Evolutionary conservation across 2,113 vertebrate species (phyloP), one percentile per base, ranked within the genome.

Genomic region (Micromys minutus): DNA sequence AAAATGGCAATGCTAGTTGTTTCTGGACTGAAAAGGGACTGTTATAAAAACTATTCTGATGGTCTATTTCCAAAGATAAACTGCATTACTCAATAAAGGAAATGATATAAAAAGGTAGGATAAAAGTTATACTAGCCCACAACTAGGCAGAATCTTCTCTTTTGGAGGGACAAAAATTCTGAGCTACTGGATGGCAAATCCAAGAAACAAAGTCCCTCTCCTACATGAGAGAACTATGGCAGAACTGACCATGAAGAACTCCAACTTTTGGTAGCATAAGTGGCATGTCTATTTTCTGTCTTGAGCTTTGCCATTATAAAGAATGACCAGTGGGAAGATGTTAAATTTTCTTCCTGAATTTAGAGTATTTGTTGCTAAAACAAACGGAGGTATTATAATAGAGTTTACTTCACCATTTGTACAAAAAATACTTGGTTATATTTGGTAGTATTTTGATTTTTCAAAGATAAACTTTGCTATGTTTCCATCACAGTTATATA

Each of bases 361-460:
- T 91, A 95, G 72, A 61, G 34, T 63, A 8, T 0, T 74, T 91
- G 15, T 76, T 93, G 76, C 93, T 34, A 93, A 94, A 95, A 90
- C 15, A 88, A 74, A 29, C 80, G 39, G 93, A 91, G 96, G 15
- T 77, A 92, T 97, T 21, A 74, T 87, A 80, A 34, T 42, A 94
- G 52, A 7, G 31, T 61, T 52, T 55, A 85, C 94, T 94, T 63
- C 77, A 59, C 57, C 55, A 93, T 57, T 81, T 74, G 16, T 67
- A 84, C 72, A 96, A 93, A 95, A 59, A 94, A 34, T 10, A 95
- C 19, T 87, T 89, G 72, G 65, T 57, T 87, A 45, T 47, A 88
- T 93, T 97, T 91, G 29, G 93, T 94, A 67, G 89, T 87, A 83
- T 74, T 93, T 92, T 79, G 13, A 4, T n/a, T 94, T 96, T 98